Evolutionary conservation across 2,797 vertebrate genomes (phyloP), one percentile per base, ranked within the genome.

Genomic region (Hypotaenidia okinawae): DNA sequence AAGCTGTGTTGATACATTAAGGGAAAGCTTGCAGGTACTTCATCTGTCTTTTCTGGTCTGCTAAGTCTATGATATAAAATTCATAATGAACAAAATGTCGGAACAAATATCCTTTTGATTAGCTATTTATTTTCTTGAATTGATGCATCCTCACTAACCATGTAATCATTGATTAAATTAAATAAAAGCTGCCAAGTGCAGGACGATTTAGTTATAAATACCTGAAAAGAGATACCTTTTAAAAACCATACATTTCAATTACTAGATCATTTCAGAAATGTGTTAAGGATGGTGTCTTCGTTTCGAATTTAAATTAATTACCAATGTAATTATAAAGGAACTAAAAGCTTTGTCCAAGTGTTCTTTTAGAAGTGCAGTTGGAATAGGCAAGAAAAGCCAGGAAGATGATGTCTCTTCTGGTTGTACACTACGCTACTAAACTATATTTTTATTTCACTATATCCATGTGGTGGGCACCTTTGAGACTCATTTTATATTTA

Each of bases 81-180:
- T 77, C 17, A 33, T 84, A 76, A 84, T 57, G 25, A 85, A 87
- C 33, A 86, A 59, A 70, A 52, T 2, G 2, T 32, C 15, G 57
- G 84, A 90, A 66, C 21, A 93, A 91, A 59, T 49, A 94, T 28
- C 8, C 23, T 79, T 92, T 70, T 70, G 30, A 87, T 92, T 73
- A 82, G 24, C 11, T 72, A 52, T 39, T 63, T 81, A 32, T 86
- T 91, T 77, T 86, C 7, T 55, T 62, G 30, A 79, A 84, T 22
- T 66, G 25, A 78, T 55, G 5, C 16, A 64, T 81, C 17, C 25
- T 75, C 27, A 32, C 14, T 75, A 91, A 37, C 8, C 57, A 59
- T 21, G 24, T 30, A 67, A 43, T 63, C 25, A 83, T 25, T 87
- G 69, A 62, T 51, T 37, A 82, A 70, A 66, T 77, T 63, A 47